Percentiles rank a stretch among this genome's conserved stretches.
These are phyloP conservation scores for Abrostola triplasia DNA, from an alignment of 2,888 invertebrate genomes.

Conservation along the genomic window DNA sequence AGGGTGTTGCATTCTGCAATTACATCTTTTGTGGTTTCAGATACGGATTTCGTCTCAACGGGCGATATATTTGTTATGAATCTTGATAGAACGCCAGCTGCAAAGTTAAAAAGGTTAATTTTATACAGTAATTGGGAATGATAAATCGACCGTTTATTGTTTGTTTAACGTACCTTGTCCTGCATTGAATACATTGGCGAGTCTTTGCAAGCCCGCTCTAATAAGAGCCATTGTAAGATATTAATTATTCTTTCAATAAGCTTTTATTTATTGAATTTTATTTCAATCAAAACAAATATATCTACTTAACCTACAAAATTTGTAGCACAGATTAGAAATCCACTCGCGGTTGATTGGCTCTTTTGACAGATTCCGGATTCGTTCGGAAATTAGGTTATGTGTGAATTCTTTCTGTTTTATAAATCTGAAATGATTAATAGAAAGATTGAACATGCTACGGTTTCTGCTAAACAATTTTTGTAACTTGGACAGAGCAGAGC, in stretches of 20 bases:
- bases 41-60: constrained; percentile 61
- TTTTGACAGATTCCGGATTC: no score
- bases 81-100: constrained; percentile 79
- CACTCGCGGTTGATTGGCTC: constrained; percentile 1
- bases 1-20: constrained; percentile 90
- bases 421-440: no score
- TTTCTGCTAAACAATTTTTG: no score
- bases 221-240: constrained; percentile 69
- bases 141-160: neutral
- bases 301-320: constrained; percentile 54
- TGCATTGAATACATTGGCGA: constrained; percentile 67
- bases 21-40: constrained; percentile 83
- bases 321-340: constrained; percentile 9
- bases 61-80: constrained; percentile 71
- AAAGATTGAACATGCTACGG: no score
- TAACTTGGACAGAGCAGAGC: no score
- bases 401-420: no score
- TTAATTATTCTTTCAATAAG: neutral
- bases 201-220: constrained; percentile 74
- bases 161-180: constrained; percentile 65
- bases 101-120: constrained; percentile 8
- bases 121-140: neutral
- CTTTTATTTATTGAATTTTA: neutral
- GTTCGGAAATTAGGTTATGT: constrained; percentile 20
- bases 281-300: constrained; percentile 39